Evolutionary conservation across 2,797 vertebrate species (phyloP), one percentile per base, ranked within the genome.

Genomic region (Huso huso): DNA sequence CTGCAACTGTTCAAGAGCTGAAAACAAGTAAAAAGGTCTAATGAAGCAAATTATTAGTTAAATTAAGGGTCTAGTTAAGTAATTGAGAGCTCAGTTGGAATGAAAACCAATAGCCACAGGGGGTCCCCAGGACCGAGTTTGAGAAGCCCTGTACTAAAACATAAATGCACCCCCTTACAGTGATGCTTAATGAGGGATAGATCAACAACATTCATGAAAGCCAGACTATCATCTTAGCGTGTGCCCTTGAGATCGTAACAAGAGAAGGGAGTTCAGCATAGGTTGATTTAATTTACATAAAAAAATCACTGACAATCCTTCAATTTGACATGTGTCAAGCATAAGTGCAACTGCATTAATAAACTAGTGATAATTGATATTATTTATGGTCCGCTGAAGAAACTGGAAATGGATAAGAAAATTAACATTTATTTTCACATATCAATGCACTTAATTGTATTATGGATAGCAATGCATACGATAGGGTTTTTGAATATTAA

Each of bases 251-350:
- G 81, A 81, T 74, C 79, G 71, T 72, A 76, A 75, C n/a, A 62
- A 69, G 23, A 61, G 61, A 70, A 73, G 76, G 63, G 76, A 67
- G 69, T 71, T 75, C 67, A 11, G 80, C 6, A 74, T 73, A 75
- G 76, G 76, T 76, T 70, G 69, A 73, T 81, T 81, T 81, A 76
- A 88, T 91, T 91, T 88, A 82, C 83, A 86, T 88, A 80, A 72
- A 76, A 37, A 82, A 87, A 86, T 86, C 83, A 83, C 77, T 80
- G 82, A 83, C 75, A 75, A 80, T 87, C 77, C 75, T 80, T 92
- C 82, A 87, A 76, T 77, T 71, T 83, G 85, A 87, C 81, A 79
- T 78, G 71, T 76, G 77, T 80, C 72, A 75, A 78, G 73, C 81
- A 78, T 77, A 88, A 85, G 78, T 79, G 82, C 77, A 84, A 76